Evolutionary conservation across 2,888 invertebrate species (phyloP), one percentile per base, ranked within the genome.

Genomic region (Calameuta idolon): DNA sequence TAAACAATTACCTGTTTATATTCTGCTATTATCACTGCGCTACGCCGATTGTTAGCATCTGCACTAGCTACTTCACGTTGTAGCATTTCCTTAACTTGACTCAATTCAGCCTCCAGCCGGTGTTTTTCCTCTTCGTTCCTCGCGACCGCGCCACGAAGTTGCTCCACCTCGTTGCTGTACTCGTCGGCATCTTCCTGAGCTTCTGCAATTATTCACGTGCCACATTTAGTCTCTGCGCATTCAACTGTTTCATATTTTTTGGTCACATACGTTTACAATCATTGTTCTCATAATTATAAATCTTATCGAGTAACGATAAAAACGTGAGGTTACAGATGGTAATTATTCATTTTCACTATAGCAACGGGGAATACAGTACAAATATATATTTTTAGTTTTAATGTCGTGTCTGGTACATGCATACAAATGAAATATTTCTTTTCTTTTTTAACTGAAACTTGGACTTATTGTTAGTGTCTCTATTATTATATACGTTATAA

Each of bases 11-110:
- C 94, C 92, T 97, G 95, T 91, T 98, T 97, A 89, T 98, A 99
- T 88, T 99, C 98, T 75, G 95, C 93, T 83, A 98, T 97, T 73
- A 98, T 98, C 31, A 95, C 95, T 73, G 94, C 93, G 90, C 96
- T 96, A 88, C 96, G 94, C 11, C 94, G 93, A 69, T 95, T 94
- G 81, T 96, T 97, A 34, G 94, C 93, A 84, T 96, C 95, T 1
- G 95, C 94, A 85, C 95, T 94, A 31, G 95, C 94, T 37, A 97
- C 94, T 90, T 97, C 96, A 73, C 95, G 92, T 81, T 96, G 94
- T 82, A 97, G 93, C 92, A 97, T 95, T 77, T 96, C 96, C 83
- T 96, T 96, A 5, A 96, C 92, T 93, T 96, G 93, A 5, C 90
- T 93, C 80, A 95, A 92, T 88, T 95, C 97, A 69, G 94, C 93